Base-by-base conservation (phyloP, 2,888 invertebrate genomes). In the Dynastes hyllus region DNA sequence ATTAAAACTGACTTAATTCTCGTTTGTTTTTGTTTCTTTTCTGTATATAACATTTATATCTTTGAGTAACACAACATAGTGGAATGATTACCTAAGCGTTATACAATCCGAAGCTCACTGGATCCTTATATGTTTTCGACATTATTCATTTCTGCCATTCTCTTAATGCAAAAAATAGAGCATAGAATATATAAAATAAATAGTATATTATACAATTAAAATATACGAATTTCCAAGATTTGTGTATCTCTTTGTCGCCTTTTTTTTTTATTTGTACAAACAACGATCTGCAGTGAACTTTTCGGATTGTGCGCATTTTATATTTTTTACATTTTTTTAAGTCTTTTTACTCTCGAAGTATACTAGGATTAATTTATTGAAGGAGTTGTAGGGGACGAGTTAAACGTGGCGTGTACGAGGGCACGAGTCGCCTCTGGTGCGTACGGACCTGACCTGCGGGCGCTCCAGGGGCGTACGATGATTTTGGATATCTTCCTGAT, bases 291-390 rank as follows among this genome's bases (percentile, higher is more conserved):
- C 78, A 71, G 81, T 79, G 82, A 80, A 82, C 82, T 78, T 80
- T 40, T 75, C 75, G 51, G 73, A 76, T 79, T 79, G 81, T 80
- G 80, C 81, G 79, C 77, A 55, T 71, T 63, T 63, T 67, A 67
- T 67, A 9, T 67, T 67, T 67, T 16, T 81, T 81, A 81, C 79
- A 83, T 81, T 40, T 37, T 37, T 86, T 88, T 85, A 88, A 89
- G 89, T 89, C 89, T 89, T 89, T 85, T 89, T 87, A 86, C 88
- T 89, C 89, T 89, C 89, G 87, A 88, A 88, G 87, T 87, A 87
- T 87, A 88, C 87, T 80, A 79, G 86, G 87, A 87, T 87, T 67
- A 65, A 65, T 65, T 65, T 65, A 65, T 65, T 40, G 8, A 65
- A 16, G 37, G 13, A 65, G 37, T 37, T 40, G 32, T 32, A 37